Base-by-base conservation (phyloP, 1,140 invertebrate genomes). In the Drosophila leontia region DNA sequence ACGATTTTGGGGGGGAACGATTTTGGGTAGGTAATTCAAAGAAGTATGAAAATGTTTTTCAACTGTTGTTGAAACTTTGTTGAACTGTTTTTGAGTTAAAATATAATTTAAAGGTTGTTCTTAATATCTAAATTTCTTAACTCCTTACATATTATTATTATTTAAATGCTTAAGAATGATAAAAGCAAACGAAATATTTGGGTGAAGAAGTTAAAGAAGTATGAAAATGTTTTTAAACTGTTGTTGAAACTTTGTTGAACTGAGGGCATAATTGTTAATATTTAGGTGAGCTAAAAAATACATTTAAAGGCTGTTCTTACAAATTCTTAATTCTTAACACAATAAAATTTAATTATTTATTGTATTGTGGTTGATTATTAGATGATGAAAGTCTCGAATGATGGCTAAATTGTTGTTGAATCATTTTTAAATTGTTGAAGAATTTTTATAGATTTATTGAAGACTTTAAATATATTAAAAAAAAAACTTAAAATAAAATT, bases 11-110 rank as follows among this genome's bases (percentile, higher is more conserved):
- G 13, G 3, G 3, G 23, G 2, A 26, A 26, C 5, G 26, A 26
- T 26, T 26, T 26, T 47, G 3, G 7, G 23, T 13, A 26, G 26
- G 3, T 2, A 47, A 26, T 8, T 3, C 8, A 0, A 13, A 15
- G 12, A 1, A 15, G 12, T 3, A 3, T 47, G 3, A 0, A 47
- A 1, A 3, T 15, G 7, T 29, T 53, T 11, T 39, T 6, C 3
- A 39, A 61, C 19, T 29, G 29, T 61, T 61, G 45, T 37, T 61
- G 11, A 23, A 35, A 26, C 13, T 11, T 39, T 62, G 23, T 6
- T 55, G n/a, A 17, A 17, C 23, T 15, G n/a, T 60, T 35, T 32
- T 3, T 23, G 15, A 34, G 2, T 0, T 11, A 3, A 7, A 1
- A 17, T 9, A 48, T 3, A 11, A 11, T 26, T 47, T 13, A 47